Percentiles rank a stretch among this genome's conserved stretches.
Conservation (phyloP, 2,888 invertebrate genomes). For the Ptilodon capucinus region DNA sequence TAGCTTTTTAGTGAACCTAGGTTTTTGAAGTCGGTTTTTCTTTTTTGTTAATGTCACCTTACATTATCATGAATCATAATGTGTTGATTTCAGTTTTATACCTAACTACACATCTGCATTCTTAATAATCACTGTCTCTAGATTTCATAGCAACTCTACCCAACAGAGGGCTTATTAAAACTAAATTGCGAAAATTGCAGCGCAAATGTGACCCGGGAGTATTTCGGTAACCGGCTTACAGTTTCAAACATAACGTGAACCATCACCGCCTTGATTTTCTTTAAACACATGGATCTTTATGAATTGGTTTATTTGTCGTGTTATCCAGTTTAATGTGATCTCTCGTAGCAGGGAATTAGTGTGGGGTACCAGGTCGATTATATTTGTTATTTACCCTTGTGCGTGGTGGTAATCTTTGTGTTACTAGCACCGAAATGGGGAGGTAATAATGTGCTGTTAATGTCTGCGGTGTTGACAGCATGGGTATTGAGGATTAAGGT, state of each 20-base stretch:
- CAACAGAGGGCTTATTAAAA: constrained; percentile 76
- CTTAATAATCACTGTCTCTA: constrained; percentile 43
- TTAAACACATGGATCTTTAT: constrained; percentile 29
- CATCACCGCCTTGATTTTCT: constrained; percentile 17
- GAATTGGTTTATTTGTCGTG: constrained; percentile 27
- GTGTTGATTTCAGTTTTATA: constrained; percentile 4
- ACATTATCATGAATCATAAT: no score
- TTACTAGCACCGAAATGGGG: constrained; percentile 64
- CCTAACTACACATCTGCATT: constrained; percentile 34
- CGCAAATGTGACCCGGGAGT: constrained; percentile 76
- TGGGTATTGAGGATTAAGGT: constrained; percentile 53
- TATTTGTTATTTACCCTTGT: constrained; percentile 45
- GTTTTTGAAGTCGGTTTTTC: not conserved
- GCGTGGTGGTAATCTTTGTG: constrained; percentile 68
- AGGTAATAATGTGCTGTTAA: constrained; percentile 71
- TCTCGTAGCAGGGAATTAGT: constrained; percentile 26
- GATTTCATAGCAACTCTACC: constrained; percentile 65
- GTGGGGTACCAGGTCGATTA: constrained; percentile 23
- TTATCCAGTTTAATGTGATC: constrained; percentile 39
- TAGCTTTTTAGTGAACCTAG: no score
- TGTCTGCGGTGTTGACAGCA: constrained; percentile 67
- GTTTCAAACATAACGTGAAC: constrained; percentile 40
- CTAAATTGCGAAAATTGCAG: constrained; percentile 80
- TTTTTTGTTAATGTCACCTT: not conserved
- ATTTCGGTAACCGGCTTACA: constrained; percentile 69